Evolutionary conservation across 1,140 invertebrate species (phyloP).

Genomic region (Papilio dardanus): DNA sequence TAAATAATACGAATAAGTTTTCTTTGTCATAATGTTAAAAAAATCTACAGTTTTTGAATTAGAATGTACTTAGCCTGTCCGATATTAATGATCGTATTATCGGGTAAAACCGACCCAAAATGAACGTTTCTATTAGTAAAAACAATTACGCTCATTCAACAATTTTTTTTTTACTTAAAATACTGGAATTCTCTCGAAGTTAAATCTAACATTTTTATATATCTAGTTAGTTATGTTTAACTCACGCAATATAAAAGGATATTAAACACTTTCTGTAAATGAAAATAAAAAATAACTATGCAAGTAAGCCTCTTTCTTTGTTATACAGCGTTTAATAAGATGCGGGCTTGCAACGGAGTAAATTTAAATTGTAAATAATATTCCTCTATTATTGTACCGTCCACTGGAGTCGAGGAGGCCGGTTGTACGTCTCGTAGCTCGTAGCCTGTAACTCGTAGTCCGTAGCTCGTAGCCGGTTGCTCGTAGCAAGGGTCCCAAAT

Average conservation of each 20-base stretch:
- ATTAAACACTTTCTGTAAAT: not conserved
- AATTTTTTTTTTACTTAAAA: no score
- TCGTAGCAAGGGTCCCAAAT: constrained; percentile 53
- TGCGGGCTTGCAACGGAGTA: constrained; percentile 12
- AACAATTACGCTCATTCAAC: no score
- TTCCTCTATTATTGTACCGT: constrained; percentile 19
- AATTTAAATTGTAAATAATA: constrained; percentile 49
- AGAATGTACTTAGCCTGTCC: no score
- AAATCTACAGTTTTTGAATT: no score
- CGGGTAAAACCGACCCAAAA: no score
- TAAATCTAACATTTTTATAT: no score
- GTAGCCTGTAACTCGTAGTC: no score
- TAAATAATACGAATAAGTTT: not conserved
- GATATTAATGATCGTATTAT: no score
- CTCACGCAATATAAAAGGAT: not conserved
- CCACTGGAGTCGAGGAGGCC: constrained; percentile 34
- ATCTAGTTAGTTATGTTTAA: not conserved
- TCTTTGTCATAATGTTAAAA: not conserved
- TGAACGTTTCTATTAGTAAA: no score
- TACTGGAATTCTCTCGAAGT: no score
- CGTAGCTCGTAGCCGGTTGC: no score
- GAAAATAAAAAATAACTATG: constrained; percentile 6
- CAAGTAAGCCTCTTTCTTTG: constrained; percentile 11
- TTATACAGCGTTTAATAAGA: constrained; percentile 22
- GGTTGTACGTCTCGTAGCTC: not conserved